Evolutionary conservation across 2,888 invertebrate species (phyloP).

Genomic region (Parapristionchus giblindavisi): DNA sequence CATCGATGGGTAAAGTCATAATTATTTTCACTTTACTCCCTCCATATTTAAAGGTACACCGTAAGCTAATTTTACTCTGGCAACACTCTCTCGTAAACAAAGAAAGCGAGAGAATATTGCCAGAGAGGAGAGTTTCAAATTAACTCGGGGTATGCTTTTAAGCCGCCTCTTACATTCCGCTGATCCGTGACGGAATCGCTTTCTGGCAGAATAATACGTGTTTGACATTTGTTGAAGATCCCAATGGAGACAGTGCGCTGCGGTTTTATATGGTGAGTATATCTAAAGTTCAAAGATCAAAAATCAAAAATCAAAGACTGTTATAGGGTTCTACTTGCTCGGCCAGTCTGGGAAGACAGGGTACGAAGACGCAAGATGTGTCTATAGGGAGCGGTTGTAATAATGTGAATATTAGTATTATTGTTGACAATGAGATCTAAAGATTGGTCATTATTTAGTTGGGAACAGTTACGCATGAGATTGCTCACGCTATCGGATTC

Average conservation of each 20-base stretch:
- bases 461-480: slow-evolving; percentile 26
- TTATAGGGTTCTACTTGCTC: slow-evolving; percentile 13
- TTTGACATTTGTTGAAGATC: slow-evolving; percentile 25
- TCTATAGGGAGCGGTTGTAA: slow-evolving; percentile 28
- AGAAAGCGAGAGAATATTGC: neutral
- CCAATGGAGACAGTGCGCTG: slow-evolving; percentile 26
- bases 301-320: neutral
- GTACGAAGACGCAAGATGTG: slow-evolving; percentile 24
- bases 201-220: slow-evolving; percentile 33
- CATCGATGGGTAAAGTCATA: neutral
- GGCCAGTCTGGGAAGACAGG: slow-evolving; percentile 25
- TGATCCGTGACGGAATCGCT: neutral
- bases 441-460: neutral
- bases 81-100: neutral
- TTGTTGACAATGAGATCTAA: neutral
- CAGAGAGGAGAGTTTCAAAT: neutral
- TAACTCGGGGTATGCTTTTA: too few species aligned
- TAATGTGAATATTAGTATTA: neutral
- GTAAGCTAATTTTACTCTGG: neutral
- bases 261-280: slow-evolving; percentile 4
- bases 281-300: neutral
- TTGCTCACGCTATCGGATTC: slow-evolving; percentile 31
- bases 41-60: neutral
- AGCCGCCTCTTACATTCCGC: neutral
- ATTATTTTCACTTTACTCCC: neutral